Evolutionary conservation across 2,888 invertebrate species (phyloP).

Genomic region (Torymus tubicola): DNA sequence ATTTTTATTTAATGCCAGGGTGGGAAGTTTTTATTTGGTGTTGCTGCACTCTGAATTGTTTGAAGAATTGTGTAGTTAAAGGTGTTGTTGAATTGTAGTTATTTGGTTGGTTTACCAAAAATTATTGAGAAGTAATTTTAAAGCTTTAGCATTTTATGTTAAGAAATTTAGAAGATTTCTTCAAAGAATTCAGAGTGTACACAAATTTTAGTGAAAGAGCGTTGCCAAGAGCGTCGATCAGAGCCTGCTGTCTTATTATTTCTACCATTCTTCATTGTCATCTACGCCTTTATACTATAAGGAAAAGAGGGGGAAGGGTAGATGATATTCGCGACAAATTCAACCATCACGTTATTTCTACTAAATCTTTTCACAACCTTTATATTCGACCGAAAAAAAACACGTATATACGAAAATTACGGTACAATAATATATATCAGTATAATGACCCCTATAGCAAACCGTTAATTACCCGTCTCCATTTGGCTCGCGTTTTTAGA

Average conservation of each 20-base stretch:
- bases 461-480: no score
- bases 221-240: slow-evolving; percentile 52
- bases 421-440: no score
- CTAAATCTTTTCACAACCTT: no score
- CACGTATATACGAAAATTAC: no score
- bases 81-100: not conserved
- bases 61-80: not conserved
- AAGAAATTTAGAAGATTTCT: not conserved
- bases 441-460: no score
- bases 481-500: not conserved
- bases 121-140: no score
- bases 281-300: no score
- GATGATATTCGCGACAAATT: not conserved
- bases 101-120: not conserved
- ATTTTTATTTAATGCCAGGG: slow-evolving; percentile 10
- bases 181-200: slow-evolving; percentile 44
- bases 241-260: not conserved
- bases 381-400: no score
- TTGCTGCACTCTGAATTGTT: slow-evolving; percentile 28
- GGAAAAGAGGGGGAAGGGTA: not conserved
- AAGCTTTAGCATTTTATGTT: no score
- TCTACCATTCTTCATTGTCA: no score
- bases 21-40: slow-evolving; percentile 7
- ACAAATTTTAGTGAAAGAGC: slow-evolving; percentile 56
- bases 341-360: not conserved